Evolutionary conservation across 2,797 vertebrate genomes (phyloP).

Genomic region (Falco concolor): DNA sequence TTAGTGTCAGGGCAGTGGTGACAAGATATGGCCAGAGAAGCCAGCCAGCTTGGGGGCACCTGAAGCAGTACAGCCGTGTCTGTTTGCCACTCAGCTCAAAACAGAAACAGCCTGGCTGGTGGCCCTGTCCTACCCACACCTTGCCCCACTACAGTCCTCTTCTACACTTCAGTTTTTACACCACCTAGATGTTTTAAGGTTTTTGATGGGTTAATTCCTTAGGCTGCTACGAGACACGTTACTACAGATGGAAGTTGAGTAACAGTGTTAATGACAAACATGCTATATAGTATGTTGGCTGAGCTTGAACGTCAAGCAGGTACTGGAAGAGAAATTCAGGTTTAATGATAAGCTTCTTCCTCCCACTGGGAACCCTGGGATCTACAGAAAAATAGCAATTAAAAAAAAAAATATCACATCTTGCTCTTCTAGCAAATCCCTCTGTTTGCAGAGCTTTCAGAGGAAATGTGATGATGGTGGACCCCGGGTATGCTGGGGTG

Average conservation of each 20-base stretch:
- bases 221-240: neutral
- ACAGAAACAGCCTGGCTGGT: neutral
- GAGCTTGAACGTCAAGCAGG: neutral
- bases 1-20: neutral
- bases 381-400: neutral
- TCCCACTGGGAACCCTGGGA: neutral
- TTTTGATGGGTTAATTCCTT: neutral
- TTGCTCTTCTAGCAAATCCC: neutral
- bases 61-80: neutral
- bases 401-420: too few species aligned
- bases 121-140: neutral
- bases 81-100: neutral
- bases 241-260: neutral
- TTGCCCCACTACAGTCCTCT: neutral
- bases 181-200: neutral
- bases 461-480: neutral
- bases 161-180: neutral
- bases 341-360: neutral
- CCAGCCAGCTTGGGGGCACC: neutral
- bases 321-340: neutral
- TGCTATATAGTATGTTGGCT: accelerated
- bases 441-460: neutral
- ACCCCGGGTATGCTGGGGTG: too few species aligned
- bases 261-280: neutral
- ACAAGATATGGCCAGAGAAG: neutral